Conservation (phyloP, 2,113 vertebrate species). For the Hylia prasina region DNA sequence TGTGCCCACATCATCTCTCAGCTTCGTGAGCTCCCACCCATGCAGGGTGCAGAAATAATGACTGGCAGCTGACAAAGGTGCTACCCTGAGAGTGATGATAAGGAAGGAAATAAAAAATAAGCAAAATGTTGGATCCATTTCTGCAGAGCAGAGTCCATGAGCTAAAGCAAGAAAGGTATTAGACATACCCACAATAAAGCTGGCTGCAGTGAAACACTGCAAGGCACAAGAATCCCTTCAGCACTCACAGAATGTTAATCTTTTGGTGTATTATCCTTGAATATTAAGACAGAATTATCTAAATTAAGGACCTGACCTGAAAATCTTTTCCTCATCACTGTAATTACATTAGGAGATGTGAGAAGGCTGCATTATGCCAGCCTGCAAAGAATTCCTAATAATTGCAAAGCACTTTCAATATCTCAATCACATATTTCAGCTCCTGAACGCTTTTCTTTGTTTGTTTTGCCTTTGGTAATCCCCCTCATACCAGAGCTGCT, state of each 20-base stretch:
- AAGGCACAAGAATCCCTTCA: not conserved
- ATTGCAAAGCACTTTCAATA: not conserved
- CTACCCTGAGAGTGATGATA: no score
- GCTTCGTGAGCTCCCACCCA: not conserved
- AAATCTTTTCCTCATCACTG: not conserved
- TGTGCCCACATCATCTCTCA: rapidly evolving
- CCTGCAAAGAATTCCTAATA: not conserved
- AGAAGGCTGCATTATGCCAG: not conserved
- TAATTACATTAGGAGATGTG: not conserved
- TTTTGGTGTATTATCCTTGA: not conserved
- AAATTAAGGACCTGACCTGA: constrained; percentile 3
- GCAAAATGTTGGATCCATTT: not conserved
- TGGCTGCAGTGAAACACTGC: not conserved
- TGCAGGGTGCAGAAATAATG: not conserved
- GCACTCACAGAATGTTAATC: not conserved
- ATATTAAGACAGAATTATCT: not conserved
- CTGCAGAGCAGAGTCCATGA: not conserved
- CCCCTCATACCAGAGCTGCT: not conserved
- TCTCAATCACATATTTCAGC: not conserved
- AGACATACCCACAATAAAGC: not conserved
- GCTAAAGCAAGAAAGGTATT: not conserved
- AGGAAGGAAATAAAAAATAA: not conserved
- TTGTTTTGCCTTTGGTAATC: not conserved
- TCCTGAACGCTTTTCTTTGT: not conserved
- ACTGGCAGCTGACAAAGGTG: not conserved